Conservation (phyloP, 2,797 vertebrate species). For the Phoxinus dragarum region DNA sequence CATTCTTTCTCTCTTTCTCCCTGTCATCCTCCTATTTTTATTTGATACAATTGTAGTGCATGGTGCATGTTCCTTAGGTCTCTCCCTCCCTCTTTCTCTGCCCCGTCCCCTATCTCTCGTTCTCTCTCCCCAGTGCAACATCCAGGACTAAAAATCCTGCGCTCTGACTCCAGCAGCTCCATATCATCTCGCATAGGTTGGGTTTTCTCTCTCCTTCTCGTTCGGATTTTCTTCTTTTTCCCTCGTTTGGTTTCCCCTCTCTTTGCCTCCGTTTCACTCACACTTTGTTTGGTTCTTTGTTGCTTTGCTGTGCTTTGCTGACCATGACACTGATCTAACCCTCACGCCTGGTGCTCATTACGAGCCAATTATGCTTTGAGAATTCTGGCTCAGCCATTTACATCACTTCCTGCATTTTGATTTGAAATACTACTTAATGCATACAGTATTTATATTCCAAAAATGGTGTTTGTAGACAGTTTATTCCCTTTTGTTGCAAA, state of each 20-base stretch:
- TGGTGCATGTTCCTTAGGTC: slow-evolving; percentile 83
- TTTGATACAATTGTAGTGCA: slow-evolving; percentile 72
- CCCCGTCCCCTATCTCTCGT: slow-evolving; percentile 67
- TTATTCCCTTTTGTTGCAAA: slow-evolving; percentile 8
- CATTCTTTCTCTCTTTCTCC: slow-evolving; percentile 49
- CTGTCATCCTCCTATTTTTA: slow-evolving; percentile 27
- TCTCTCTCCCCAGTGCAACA: slow-evolving; percentile 91
- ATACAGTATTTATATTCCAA: neutral
- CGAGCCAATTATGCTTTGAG: neutral
- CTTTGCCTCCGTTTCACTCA: slow-evolving; percentile 46
- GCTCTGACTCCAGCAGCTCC: slow-evolving; percentile 94
- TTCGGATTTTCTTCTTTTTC: slow-evolving; percentile 45
- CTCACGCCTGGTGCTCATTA: slow-evolving; percentile 52
- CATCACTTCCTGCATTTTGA: slow-evolving; percentile 18
- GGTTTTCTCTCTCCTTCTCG: slow-evolving; percentile 76
- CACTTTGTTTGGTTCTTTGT: slow-evolving; percentile 50
- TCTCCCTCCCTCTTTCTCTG: slow-evolving; percentile 69
- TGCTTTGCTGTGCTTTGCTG: slow-evolving; percentile 74
- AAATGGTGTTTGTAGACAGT: neutral
- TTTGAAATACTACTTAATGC: neutral
- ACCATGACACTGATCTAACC: slow-evolving; percentile 72
- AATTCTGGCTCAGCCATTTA: slow-evolving; percentile 10
- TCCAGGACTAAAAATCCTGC: slow-evolving; percentile 94
- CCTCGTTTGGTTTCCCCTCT: slow-evolving; percentile 3
- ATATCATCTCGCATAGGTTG: slow-evolving; percentile 97